Percentiles rank a stretch among this genome's conserved stretches.
Conservation (phyloP, 2,113 vertebrate species). For the Trochalopteron elliotii region DNA sequence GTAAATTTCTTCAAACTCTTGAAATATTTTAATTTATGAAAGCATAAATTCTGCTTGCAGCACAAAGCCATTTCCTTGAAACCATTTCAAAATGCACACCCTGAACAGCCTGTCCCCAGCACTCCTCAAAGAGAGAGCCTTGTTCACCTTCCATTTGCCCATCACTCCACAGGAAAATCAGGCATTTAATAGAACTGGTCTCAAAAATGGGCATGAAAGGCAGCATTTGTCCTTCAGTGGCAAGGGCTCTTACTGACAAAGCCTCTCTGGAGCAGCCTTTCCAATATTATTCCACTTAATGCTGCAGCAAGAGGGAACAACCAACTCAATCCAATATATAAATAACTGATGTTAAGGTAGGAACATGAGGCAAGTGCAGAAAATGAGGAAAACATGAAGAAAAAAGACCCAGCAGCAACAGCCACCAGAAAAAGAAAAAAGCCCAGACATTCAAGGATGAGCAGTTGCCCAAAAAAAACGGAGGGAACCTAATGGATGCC, state of each 20-base stretch:
- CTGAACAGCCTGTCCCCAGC: neutral
- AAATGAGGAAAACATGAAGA: neutral
- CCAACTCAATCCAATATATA: neutral
- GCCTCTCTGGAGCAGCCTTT: neutral
- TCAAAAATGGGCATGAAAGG: neutral
- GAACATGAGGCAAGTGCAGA: neutral
- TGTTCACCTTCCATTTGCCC: neutral
- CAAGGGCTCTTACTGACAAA: neutral
- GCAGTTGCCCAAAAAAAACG: accelerated
- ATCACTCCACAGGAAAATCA: neutral
- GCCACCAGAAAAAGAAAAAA: neutral
- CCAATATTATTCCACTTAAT: neutral
- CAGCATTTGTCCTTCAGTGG: neutral
- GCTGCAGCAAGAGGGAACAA: neutral
- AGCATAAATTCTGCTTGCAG: neutral
- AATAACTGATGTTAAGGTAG: neutral
- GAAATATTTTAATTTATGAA: neutral
- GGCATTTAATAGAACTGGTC: neutral
- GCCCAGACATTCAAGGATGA: accelerated
- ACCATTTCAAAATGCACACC: neutral
- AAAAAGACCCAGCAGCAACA: accelerated
- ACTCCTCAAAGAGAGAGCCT: neutral
- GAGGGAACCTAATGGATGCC: neutral
- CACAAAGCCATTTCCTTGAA: neutral
- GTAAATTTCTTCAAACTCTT: neutral